Conservation (phyloP, 2,888 invertebrate species). For the Stenodema calcarata region DNA sequence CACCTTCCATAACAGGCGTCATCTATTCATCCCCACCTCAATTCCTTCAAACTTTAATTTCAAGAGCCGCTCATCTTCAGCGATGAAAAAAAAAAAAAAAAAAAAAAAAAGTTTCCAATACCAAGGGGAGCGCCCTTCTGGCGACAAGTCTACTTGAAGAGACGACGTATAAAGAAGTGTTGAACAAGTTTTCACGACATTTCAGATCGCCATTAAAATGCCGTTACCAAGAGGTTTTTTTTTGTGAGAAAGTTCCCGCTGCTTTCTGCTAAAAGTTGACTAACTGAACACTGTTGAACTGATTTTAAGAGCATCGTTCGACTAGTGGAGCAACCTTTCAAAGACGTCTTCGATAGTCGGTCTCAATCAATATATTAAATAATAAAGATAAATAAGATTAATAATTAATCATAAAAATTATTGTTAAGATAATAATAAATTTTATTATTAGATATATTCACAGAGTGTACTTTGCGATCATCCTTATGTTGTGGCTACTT, state of each 20-base stretch:
- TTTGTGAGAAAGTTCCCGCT: not conserved
- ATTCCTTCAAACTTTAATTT: not conserved
- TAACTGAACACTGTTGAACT: too few relatives aligned
- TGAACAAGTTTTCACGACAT: not conserved
- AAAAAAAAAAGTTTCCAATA: not conserved
- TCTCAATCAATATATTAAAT: too few relatives aligned
- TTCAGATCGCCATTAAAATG: not conserved
- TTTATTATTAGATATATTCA: too few relatives aligned
- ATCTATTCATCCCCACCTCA: not conserved
- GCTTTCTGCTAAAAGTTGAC: too few relatives aligned
- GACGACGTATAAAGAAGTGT: not conserved
- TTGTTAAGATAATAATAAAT: too few relatives aligned
- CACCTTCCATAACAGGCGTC: not conserved
- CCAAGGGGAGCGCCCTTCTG: not conserved
- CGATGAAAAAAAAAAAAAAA: not conserved
- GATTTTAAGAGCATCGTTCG: too few relatives aligned
- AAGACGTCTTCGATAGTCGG: too few relatives aligned
- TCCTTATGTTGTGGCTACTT: too few relatives aligned
- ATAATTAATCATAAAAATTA: too few relatives aligned
- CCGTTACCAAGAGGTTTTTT: not conserved
- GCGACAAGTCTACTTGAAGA: not conserved
- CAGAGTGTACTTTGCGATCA: too few relatives aligned
- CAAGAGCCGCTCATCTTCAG: not conserved
- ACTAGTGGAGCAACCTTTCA: too few relatives aligned
- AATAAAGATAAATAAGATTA: too few relatives aligned